Conservation (phyloP, 2,888 invertebrate genomes). For the Oegoconia quadripuncta region DNA sequence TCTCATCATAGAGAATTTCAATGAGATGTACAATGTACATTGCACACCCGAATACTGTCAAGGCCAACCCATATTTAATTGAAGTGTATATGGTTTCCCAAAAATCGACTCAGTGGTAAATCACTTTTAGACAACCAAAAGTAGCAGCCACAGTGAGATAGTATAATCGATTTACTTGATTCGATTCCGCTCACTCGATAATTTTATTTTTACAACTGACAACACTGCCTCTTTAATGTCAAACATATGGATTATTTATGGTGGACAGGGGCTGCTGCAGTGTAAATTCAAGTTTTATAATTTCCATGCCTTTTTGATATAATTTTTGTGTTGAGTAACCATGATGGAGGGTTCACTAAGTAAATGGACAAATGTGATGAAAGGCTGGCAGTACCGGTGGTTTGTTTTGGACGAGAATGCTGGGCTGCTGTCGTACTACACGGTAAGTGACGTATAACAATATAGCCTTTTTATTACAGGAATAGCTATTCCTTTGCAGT, state of each 20-base stretch:
- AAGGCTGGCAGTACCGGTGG: slow-evolving; percentile 99
- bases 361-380: slow-evolving; percentile 99
- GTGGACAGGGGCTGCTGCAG: slow-evolving; percentile 50
- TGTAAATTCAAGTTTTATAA: slow-evolving; percentile 57
- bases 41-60: too few relatives aligned
- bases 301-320: slow-evolving; percentile 55
- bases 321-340: slow-evolving; percentile 49
- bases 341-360: slow-evolving; percentile 96
- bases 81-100: too few relatives aligned
- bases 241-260: slow-evolving; percentile 70
- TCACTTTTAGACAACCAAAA: too few relatives aligned
- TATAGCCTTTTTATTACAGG: slow-evolving; percentile 20
- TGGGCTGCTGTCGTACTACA: slow-evolving; percentile 97
- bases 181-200: slow-evolving; percentile 12
- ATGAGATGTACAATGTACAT: too few relatives aligned
- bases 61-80: too few relatives aligned
- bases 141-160: too few relatives aligned
- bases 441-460: slow-evolving; percentile 84
- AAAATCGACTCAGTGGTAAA: too few relatives aligned
- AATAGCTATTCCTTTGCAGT: slow-evolving; percentile 12
- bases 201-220: slow-evolving; percentile 30
- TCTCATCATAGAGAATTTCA: too few relatives aligned
- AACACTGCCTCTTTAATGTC: slow-evolving; percentile 42
- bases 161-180: neutral
- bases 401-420: slow-evolving; percentile 98